Conservation (phyloP, 2,888 invertebrate genomes). For the Lepas anatifera region DNA sequence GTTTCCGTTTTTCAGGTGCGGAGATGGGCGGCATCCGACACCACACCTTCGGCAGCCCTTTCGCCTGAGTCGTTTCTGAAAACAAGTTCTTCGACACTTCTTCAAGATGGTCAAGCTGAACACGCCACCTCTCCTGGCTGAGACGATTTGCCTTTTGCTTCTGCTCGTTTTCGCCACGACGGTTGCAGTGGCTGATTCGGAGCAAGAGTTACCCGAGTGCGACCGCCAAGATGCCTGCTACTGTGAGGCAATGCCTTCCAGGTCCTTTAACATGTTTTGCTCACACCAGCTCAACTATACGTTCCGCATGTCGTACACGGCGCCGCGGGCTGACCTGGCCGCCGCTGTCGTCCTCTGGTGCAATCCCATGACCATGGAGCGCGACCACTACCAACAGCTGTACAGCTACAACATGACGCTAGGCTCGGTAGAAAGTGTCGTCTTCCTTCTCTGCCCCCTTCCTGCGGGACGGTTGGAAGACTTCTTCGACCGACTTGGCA, state of each 20-base stretch:
- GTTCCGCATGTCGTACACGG: neutral
- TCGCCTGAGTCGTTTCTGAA: too few relatives aligned
- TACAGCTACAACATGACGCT: neutral
- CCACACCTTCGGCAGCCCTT: too few relatives aligned
- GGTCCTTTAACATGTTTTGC: neutral
- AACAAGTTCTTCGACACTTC: too few relatives aligned
- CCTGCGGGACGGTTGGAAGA: neutral
- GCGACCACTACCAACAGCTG: neutral
- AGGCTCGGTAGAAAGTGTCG: neutral
- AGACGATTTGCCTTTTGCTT: too few relatives aligned
- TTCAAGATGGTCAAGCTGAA: too few relatives aligned
- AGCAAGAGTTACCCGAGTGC: too few relatives aligned
- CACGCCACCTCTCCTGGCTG: too few relatives aligned
- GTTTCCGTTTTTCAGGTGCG: too few relatives aligned
- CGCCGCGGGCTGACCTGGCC: neutral
- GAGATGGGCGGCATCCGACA: too few relatives aligned
- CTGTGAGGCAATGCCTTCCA: neutral
- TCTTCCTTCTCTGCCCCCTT: neutral
- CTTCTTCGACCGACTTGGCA: neutral
- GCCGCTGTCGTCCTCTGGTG: neutral
- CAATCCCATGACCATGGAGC: neutral
- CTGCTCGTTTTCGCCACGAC: too few relatives aligned
- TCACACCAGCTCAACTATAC: neutral
- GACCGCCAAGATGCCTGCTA: neutral
- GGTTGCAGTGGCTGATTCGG: too few relatives aligned